Conservation (phyloP, 2,113 vertebrate genomes). For the Nothobranchius kuhntae region DNA sequence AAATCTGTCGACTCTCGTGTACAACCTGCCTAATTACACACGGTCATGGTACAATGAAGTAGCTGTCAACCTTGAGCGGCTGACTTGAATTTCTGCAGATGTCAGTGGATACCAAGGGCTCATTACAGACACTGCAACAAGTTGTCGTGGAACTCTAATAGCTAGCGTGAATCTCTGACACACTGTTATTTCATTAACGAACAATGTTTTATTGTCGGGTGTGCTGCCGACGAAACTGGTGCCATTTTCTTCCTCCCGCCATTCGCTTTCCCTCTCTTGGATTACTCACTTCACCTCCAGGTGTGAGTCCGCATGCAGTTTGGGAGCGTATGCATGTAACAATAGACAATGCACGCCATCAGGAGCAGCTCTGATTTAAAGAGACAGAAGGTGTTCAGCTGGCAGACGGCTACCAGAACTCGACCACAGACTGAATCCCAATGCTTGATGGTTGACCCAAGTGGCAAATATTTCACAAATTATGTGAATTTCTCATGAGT, state of each 20-base stretch:
- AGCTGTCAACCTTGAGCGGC: constrained; percentile 58
- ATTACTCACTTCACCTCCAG: constrained; percentile 22
- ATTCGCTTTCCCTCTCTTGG: constrained; percentile 15
- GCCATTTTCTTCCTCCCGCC: constrained; percentile 30
- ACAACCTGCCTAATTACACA: constrained; percentile 45
- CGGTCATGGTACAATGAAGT: constrained; percentile 53
- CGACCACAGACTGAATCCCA: too few relatives aligned
- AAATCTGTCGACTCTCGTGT: constrained; percentile 24
- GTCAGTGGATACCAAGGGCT: constrained; percentile 66
- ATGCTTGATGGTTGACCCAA: too few relatives aligned
- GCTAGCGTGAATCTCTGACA: constrained; percentile 49
- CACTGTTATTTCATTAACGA: constrained; percentile 45
- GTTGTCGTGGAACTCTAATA: constrained; percentile 72
- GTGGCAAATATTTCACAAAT: too few relatives aligned
- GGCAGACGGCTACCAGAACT: neutral
- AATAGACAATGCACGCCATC: constrained; percentile 5
- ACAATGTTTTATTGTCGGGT: constrained; percentile 54
- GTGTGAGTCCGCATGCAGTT: constrained; percentile 25
- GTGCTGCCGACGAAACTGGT: constrained; percentile 29
- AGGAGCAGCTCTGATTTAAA: constrained; percentile 20
- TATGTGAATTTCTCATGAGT: neutral
- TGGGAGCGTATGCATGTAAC: constrained; percentile 21
- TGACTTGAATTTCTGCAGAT: constrained; percentile 44
- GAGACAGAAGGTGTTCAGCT: constrained; percentile 20
- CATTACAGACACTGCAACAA: constrained; percentile 55